Evolutionary conservation across 2,888 invertebrate genomes (phyloP).

Genomic region (Hyalella azteca): DNA sequence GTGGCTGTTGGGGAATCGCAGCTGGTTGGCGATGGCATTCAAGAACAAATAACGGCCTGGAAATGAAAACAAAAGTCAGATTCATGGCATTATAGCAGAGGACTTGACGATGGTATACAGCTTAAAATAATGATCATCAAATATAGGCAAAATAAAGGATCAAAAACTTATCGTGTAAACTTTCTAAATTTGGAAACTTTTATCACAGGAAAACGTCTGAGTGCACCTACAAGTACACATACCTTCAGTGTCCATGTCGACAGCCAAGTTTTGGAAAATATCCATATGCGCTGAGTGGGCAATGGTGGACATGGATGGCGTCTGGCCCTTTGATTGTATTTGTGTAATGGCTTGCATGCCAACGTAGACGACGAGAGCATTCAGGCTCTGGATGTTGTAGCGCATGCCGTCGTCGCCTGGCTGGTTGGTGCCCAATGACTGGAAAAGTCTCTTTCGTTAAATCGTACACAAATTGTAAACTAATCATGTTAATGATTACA

Average conservation of each 20-base stretch:
- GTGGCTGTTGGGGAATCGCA: slow-evolving; percentile 98
- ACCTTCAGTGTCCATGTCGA: slow-evolving; percentile 97
- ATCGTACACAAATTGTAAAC: too few relatives aligned
- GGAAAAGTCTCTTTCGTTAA: not conserved
- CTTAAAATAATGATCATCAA: too few relatives aligned
- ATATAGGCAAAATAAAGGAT: too few relatives aligned
- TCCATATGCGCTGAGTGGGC: slow-evolving; percentile 99
- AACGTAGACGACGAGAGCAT: slow-evolving; percentile 95
- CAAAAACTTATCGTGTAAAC: too few relatives aligned
- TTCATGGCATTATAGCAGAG: too few relatives aligned
- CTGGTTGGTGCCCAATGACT: not conserved
- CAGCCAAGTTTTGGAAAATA: slow-evolving; percentile 98
- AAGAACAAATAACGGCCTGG: slow-evolving; percentile 85
- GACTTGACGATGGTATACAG: too few relatives aligned
- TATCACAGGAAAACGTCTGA: not conserved
- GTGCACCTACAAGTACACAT: too few relatives aligned
- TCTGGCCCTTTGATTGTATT: slow-evolving; percentile 87
- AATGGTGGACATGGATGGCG: slow-evolving; percentile 96
- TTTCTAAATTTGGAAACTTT: too few relatives aligned
- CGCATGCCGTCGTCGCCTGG: slow-evolving; percentile 73
- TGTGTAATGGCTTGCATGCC: slow-evolving; percentile 94
- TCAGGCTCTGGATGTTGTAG: slow-evolving; percentile 96
- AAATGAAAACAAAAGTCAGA: too few relatives aligned
- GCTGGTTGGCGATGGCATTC: slow-evolving; percentile 97
- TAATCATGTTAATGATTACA: too few relatives aligned